Conservation (phyloP, 2,888 invertebrate genomes). For the Isoperla grammatica region DNA sequence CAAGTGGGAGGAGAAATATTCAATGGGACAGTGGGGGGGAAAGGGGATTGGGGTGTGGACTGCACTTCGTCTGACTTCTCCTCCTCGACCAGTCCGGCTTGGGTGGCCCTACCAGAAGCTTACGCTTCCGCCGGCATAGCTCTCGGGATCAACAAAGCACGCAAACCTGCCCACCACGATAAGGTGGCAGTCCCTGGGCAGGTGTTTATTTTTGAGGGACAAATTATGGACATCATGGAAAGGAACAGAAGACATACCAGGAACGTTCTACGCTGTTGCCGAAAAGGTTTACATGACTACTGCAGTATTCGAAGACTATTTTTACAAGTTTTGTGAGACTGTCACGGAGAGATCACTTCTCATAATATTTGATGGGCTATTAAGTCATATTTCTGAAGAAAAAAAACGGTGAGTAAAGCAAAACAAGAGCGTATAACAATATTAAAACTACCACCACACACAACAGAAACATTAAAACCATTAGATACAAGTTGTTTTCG, state of each 20-base stretch:
- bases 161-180: no score
- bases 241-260: neutral
- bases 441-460: constrained; percentile 23
- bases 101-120: no score
- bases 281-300: constrained; percentile 11
- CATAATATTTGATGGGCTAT: constrained; percentile 26
- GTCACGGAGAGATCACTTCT: constrained; percentile 21
- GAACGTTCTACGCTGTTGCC: constrained; percentile 5
- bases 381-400: constrained; percentile 17
- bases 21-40: no score
- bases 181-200: no score
- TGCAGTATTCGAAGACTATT: constrained; percentile 15
- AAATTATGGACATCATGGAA: neutral
- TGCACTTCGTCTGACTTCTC: no score
- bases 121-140: no score
- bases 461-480: neutral
- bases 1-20: no score
- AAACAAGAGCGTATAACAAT: constrained; percentile 21
- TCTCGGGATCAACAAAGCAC: no score
- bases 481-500: constrained; percentile 3
- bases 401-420: constrained; percentile 14
- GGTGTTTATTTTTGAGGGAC: no score
- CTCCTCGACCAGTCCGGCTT: no score
- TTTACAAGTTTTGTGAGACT: neutral
- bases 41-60: no score